Evolutionary conservation across 2,113 vertebrate genomes (phyloP), one percentile per base, ranked within the genome.

Genomic region (Electrona antarctica): DNA sequence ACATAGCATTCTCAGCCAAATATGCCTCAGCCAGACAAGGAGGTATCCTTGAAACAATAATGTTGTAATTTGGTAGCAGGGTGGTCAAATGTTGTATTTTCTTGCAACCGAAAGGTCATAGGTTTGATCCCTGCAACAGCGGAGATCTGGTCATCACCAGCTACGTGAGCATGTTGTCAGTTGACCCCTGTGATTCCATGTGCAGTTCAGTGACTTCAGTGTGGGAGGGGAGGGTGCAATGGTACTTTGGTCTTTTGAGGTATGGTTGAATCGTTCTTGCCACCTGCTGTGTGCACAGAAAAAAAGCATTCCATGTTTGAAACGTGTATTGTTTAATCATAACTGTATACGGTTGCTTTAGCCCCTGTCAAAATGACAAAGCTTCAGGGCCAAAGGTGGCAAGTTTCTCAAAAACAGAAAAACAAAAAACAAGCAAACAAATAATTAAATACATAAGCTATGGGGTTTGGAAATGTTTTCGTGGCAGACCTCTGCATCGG

Each of bases 331-430:
- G 54, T 55, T 21, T 49, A 51, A 73, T 78, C 69, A 67, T 64
- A 82, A 72, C 49, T 71, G 67, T 64, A 21, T 21, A 60, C 69
- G 69, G 79, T 59, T 71, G 75, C 70, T 74, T 74, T 76, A 79
- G 67, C 60, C 76, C 21, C 59, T 76, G 78, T 77, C 78, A 73
- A 71, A 80, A 85, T 78, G 84, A 85, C 88, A 88, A 84, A 86
- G 77, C 68, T 57, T 81, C 64, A 64, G 74, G 76, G 78, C 21
- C 82, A 51, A 71, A 66, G 82, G 77, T 79, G 81, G 67, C 69
- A 68, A 81, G 85, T 84, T 84, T 66, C 65, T 10, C 33, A 47
- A 21, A 21, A 21, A 21, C 21, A 21, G 21, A 21, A 21, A 21
- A 21, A 21, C 21, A 21, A 21, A 21, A 21, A 21, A 21, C 21